Evolutionary conservation across 53 echinoderm and acorn worm species (phyloP).

Genomic region (Echinometra lucunter): DNA sequence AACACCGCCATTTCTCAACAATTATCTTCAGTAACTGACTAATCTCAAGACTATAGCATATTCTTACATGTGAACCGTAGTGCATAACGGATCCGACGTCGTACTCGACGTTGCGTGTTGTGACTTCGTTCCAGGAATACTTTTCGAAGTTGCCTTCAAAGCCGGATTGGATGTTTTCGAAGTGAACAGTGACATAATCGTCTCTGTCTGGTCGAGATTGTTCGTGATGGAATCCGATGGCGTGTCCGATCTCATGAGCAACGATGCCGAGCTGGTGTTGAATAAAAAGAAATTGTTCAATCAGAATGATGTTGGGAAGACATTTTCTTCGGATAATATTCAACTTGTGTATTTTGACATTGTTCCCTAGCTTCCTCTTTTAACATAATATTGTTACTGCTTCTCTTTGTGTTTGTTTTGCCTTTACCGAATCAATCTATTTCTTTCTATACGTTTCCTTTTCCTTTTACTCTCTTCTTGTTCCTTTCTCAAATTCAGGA

Average conservation of each 20-base stretch:
- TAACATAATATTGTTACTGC: too few relatives aligned
- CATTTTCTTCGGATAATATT: too few relatives aligned
- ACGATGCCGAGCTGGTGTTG: conserved; percentile 67
- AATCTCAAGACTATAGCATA: too few relatives aligned
- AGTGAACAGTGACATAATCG: conserved; percentile 67
- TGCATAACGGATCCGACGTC: conserved; percentile 77
- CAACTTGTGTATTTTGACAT: too few relatives aligned
- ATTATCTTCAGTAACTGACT: too few relatives aligned
- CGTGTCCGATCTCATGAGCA: conserved; percentile 78
- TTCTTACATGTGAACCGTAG: conserved; percentile 71
- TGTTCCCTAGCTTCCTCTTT: too few relatives aligned
- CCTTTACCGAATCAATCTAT: background rate
- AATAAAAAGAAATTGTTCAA: background rate
- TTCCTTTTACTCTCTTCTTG: background rate
- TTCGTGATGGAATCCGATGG: conserved; percentile 80
- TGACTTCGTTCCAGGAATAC: conserved; percentile 46
- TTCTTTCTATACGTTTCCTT: background rate
- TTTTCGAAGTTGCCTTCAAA: conserved; percentile 62
- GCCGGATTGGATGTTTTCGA: conserved; percentile 55
- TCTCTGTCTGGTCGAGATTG: conserved; percentile 79
- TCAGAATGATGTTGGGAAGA: background rate
- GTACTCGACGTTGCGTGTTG: conserved; percentile 62
- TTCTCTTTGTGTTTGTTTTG: background rate
- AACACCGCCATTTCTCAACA: too few relatives aligned
- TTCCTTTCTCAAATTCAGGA: background rate